phyloP scores from a whole-genome alignment of 1,140 invertebrate genomes.

The Brachionus calyciflorus region DNA sequence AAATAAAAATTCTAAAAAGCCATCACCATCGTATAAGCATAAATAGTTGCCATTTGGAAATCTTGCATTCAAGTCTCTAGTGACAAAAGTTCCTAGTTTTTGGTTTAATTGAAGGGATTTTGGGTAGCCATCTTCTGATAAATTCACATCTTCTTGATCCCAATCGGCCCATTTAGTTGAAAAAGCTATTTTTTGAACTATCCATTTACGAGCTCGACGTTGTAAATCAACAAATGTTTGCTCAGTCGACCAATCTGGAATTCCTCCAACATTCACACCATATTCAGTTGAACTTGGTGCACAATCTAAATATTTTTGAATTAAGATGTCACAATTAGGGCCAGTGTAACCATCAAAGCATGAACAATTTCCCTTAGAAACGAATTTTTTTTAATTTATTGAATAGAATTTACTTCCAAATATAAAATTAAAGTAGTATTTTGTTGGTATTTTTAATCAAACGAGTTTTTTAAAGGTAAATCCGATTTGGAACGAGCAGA shows the following conservation, averaged over 20 bases:
- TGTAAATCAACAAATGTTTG: constrained; percentile 51
- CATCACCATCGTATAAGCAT: constrained; percentile 52
- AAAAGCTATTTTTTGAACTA: constrained; percentile 48
- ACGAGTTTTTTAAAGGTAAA: no score
- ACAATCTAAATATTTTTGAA: not conserved
- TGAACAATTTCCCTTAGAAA: not conserved
- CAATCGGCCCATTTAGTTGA: constrained; percentile 50
- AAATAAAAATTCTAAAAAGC: constrained; percentile 49
- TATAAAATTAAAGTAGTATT: no score
- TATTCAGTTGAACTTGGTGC: not conserved
- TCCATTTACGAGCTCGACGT: constrained; percentile 50
- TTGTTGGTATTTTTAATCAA: no score
- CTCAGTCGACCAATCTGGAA: constrained; percentile 51
- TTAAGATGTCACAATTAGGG: not conserved
- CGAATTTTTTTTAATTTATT: no score
- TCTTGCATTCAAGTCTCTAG: constrained; percentile 43
- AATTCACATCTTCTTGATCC: constrained; percentile 48
- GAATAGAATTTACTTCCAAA: no score
- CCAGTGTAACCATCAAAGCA: constrained; percentile 3
- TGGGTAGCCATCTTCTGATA: constrained; percentile 51
- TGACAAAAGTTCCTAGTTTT: constrained; percentile 49
- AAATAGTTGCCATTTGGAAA: constrained; percentile 50
- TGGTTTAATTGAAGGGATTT: constrained; percentile 48
- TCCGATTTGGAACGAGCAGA: no score
- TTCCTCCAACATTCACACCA: constrained; percentile 50